Base-by-base conservation (phyloP, 1,140 invertebrate genomes). In the Cecropterus lyciades region DNA sequence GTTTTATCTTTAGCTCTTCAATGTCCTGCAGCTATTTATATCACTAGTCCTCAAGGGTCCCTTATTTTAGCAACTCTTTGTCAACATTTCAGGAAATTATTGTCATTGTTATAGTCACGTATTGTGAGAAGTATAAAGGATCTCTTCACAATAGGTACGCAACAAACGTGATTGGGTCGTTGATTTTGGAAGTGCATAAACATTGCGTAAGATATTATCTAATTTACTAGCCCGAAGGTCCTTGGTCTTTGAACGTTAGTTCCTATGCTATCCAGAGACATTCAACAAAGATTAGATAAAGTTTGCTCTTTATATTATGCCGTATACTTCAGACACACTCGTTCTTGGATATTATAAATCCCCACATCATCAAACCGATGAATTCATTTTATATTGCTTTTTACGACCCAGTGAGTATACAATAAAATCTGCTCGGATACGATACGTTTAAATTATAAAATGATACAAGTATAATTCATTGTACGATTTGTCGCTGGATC, bases 21-120 rank as follows among this genome's bases (percentile, higher is more conserved):
- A 80, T n/a, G n/a, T n/a, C n/a, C n/a, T n/a, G n/a, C 1, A 66
- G 81, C 76, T 83, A 85, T 84, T 83, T 80, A 78, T 83, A 80
- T n/a, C n/a, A n/a, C n/a, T n/a, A n/a, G n/a, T n/a, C n/a, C n/a
- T 67, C 64, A 60, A 63, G 53, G 57, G 63, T 51, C 37, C 56
- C 52, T 67, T 70, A 69, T 69, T 72, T 65, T 74, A 74, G 56
- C 65, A 64, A 65, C 68, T 64, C 56, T 76, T 53, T 67, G 73
- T 66, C 55, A 65, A 67, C 30, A 17, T 65, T 42, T 49, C 52
- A 55, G n/a, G 16, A 51, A 57, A 59, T 40, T 69, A 49, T 66
- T n/a, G n/a, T 69, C 55, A 73, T 73, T 73, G 69, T 69, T 30
- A 70, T 30, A 67, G 49, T 65, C 69, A 72, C 64, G 70, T 72